Base-by-base conservation (phyloP, 2,113 vertebrate species). In the Indicator maculatus region DNA sequence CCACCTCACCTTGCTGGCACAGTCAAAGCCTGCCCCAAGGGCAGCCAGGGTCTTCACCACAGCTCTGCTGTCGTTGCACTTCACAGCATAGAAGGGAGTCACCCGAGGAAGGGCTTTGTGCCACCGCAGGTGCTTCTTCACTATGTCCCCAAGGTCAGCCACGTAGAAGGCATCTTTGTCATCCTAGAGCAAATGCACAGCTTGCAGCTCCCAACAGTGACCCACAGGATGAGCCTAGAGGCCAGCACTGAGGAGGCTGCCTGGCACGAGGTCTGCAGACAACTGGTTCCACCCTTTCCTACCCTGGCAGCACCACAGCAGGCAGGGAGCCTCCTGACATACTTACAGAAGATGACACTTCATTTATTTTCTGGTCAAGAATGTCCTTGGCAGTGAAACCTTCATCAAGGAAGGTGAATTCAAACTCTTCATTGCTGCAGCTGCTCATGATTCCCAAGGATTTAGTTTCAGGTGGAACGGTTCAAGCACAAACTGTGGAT, bases 151-250 rank as follows among this genome's bases (percentile, higher is more conserved):
- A 8, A 99, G 97, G 97, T 99, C 99, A 63, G 99, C 99, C 36
- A 99, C 98, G 11, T 99, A 99, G 96, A 99, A 99, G 89, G 99
- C 99, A 96, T 99, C 99, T 95, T 99, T 98, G 81, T 99, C 99
- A 91, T 99, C 99, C 99, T 99, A 94, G 17, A 91, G 73, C 78
- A 85, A 96, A 95, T 6, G 67, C 21, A 84, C 9, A 55, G n/a
- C 36, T 73, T 50, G 53, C 33, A 14, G 6, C 91, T 66, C 82
- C 63, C 90, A 88, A 86, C 72, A 77, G 23, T 0, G 1, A 69
- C 33, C 67, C 94, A 90, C 47, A 47, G 16, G 31, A 60, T 53
- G 72, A 90, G 41, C 56, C 41, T 28, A 50, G 38, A 91, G 73
- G 75, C 80, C 85, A 89, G 67, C 36, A 19, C 65, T 79, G 28